Percentiles rank a stretch among this genome's conserved stretches.
These are phyloP conservation scores for Patagioenas fasciata DNA, from an alignment of 2,113 vertebrate species.

Conservation along the genomic window DNA sequence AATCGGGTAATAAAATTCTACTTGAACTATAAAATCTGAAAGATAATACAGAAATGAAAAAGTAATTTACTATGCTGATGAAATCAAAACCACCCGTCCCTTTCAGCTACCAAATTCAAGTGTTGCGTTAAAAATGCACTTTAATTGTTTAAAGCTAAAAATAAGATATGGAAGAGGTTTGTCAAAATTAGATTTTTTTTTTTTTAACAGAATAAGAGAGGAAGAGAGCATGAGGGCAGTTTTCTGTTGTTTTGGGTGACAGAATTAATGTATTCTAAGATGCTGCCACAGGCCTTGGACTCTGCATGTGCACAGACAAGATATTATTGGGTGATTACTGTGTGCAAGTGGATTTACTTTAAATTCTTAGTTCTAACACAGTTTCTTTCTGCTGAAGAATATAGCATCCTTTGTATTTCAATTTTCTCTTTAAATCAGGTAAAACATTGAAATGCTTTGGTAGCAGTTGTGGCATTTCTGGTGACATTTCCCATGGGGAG, in stretches of 20 bases:
- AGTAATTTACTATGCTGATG: not conserved
- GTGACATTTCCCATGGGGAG: not conserved
- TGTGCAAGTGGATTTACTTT: not conserved
- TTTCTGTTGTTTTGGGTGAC: not conserved
- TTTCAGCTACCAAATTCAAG: not conserved
- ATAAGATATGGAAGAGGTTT: not conserved
- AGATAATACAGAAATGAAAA: not conserved
- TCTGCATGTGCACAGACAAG: not conserved
- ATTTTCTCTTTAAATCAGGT: not conserved
- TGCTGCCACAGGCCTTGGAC: not conserved
- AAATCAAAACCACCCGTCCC: not conserved
- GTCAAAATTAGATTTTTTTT: not conserved
- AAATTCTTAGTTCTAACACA: not conserved
- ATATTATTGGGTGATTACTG: not conserved
- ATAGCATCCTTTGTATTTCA: not conserved
- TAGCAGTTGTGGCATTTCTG: not conserved
- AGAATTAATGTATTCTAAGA: not conserved
- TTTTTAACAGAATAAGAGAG: not conserved
- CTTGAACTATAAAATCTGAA: not conserved
- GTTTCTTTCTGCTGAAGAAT: not conserved
- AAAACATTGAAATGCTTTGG: not conserved
- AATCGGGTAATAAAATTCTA: not conserved
- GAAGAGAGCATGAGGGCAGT: too few relatives aligned
- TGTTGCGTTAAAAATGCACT: not conserved
- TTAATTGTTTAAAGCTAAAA: not conserved